Evolutionary conservation across 2,113 vertebrate species (phyloP).

Genomic region (Numenius arquata): DNA sequence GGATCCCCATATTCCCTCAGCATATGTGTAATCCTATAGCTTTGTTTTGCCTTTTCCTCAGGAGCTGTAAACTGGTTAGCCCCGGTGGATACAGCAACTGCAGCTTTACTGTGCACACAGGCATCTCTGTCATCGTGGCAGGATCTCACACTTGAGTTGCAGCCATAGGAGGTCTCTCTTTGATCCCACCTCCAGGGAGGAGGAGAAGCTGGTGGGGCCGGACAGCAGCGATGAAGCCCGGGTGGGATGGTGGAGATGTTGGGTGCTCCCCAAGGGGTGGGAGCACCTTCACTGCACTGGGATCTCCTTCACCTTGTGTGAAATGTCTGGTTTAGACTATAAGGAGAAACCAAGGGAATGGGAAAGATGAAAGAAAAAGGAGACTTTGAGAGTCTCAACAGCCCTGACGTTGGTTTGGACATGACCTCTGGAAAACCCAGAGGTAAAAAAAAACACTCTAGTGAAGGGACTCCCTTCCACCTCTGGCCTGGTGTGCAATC

Average conservation of each 20-base stretch:
- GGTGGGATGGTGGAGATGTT: rapidly evolving
- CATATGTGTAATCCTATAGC: not conserved
- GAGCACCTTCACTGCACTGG: not conserved
- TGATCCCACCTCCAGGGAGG: not conserved
- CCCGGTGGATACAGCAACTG: not conserved
- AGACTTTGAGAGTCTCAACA: not conserved
- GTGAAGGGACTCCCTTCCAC: not conserved
- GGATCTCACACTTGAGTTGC: not conserved
- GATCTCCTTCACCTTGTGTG: not conserved
- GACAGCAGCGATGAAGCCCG: rapidly evolving
- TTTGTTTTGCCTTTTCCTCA: not conserved
- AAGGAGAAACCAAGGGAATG: not conserved
- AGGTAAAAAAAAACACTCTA: not conserved
- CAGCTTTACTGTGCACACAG: not conserved
- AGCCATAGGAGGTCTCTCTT: not conserved
- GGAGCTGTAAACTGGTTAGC: not conserved
- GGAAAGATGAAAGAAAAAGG: not conserved
- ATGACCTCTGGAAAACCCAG: not conserved
- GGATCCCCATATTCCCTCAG: not conserved
- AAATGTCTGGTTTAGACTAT: not conserved
- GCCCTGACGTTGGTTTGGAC: not conserved
- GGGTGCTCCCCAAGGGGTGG: rapidly evolving
- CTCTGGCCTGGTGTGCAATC: not conserved
- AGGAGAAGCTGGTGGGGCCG: rapidly evolving
- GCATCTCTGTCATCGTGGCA: rapidly evolving